Percentiles rank a stretch among this genome's conserved stretches.
Evolutionary conservation across 2,888 invertebrate species (phyloP).

Genomic region (Eristalinus aeneus): DNA sequence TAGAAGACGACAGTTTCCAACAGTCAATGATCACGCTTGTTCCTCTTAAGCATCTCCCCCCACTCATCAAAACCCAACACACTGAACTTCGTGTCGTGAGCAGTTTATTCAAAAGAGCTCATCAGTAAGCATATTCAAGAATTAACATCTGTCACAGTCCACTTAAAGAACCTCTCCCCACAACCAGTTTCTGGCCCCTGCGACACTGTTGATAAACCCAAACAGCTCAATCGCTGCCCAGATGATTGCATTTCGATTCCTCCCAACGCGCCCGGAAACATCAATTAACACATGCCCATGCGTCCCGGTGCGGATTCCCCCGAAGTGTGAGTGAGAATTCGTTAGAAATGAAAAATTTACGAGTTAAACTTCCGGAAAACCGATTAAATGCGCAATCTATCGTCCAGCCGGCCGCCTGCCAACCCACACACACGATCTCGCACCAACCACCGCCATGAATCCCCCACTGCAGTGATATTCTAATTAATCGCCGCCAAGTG

Average conservation of each 20-base stretch:
- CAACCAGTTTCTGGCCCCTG: not conserved
- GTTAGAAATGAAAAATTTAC: constrained; percentile 7
- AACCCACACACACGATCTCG: not conserved
- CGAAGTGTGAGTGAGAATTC: constrained; percentile 6
- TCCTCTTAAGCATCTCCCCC: too few relatives aligned
- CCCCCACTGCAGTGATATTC: constrained; percentile 3
- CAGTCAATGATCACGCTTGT: too few relatives aligned
- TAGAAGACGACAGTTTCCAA: too few relatives aligned
- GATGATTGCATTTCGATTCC: constrained; percentile 2
- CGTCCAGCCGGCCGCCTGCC: not conserved
- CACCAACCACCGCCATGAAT: not conserved
- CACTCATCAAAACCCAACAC: too few relatives aligned
- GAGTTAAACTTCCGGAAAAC: constrained; percentile 43
- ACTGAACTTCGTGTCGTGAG: not conserved
- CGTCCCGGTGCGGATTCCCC: not conserved
- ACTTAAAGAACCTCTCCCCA: too few relatives aligned
- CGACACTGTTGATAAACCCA: not conserved
- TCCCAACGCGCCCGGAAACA: constrained; percentile 19
- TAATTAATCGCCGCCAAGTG: not conserved
- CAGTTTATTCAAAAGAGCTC: not conserved
- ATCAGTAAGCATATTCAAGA: not conserved
- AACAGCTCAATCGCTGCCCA: not conserved
- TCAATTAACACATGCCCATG: constrained; percentile 16
- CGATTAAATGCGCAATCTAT: constrained; percentile 16
- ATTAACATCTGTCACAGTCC: not conserved